Percentiles rank a stretch among this genome's conserved stretches.
phyloP scores from a whole-genome alignment of 2,888 invertebrate genomes.

The Microplitis manilae region DNA sequence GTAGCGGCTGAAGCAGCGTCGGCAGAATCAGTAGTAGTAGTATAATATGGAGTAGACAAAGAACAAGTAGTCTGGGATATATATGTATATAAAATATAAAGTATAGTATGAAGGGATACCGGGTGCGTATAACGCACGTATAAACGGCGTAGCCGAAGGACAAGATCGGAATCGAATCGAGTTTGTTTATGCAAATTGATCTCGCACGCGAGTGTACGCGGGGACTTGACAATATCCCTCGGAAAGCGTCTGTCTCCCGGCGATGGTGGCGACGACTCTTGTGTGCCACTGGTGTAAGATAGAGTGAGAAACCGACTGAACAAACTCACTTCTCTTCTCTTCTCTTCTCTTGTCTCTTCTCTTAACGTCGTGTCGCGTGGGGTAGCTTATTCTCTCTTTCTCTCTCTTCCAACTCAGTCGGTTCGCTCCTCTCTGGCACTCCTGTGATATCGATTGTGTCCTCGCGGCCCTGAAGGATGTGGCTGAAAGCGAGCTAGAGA shows the following conservation, averaged over 20 bases:
- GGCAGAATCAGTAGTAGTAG: neutral
- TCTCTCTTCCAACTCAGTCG: neutral
- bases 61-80: neutral
- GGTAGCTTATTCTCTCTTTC: neutral
- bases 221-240: conserved; percentile 44
- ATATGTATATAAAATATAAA: neutral
- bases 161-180: conserved; percentile 58
- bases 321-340: neutral
- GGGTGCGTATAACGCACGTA: conserved; percentile 42
- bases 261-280: conserved; percentile 16
- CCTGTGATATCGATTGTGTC: conserved; percentile 45
- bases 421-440: conserved; percentile 41
- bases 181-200: conserved; percentile 60
- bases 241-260: conserved; percentile 40
- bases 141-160: conserved; percentile 44
- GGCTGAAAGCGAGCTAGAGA: conserved; percentile 36
- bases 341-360: neutral
- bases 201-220: conserved; percentile 45
- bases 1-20: too few species aligned
- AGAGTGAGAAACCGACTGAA: neutral
- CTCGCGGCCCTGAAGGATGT: conserved; percentile 43
- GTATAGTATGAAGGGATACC: neutral
- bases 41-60: neutral
- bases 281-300: neutral
- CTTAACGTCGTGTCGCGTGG: conserved; percentile 11